These are phyloP conservation scores for Desoria tigrina DNA, from an alignment of 2,888 invertebrate species.

Conservation along the genomic window DNA sequence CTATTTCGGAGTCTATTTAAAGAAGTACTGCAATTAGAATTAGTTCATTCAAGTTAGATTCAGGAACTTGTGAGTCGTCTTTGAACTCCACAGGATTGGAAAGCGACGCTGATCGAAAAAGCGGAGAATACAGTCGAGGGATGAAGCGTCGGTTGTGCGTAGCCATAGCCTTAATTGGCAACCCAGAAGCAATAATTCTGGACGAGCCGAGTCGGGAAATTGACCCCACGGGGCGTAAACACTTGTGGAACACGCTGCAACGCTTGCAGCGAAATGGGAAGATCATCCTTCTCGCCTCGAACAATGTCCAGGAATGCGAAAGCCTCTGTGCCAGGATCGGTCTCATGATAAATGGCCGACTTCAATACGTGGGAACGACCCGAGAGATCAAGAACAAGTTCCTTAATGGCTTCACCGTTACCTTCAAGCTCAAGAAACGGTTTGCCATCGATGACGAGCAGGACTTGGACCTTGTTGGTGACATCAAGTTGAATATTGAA, in stretches of 20 bases:
- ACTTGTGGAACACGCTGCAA: constrained; percentile 31
- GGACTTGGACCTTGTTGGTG: constrained; percentile 20
- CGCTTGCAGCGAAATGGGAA: constrained; percentile 22
- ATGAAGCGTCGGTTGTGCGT: constrained; percentile 29
- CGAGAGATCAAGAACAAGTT: constrained; percentile 30
- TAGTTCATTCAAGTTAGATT: too few relatives aligned
- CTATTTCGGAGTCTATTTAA: too few relatives aligned
- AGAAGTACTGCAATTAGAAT: too few relatives aligned
- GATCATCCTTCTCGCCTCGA: constrained; percentile 27
- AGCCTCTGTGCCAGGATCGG: constrained; percentile 33
- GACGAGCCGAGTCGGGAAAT: constrained; percentile 24
- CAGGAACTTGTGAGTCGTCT: too few relatives aligned
- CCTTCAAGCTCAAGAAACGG: constrained; percentile 23
- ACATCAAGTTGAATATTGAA: constrained; percentile 25
- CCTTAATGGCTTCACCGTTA: constrained; percentile 31
- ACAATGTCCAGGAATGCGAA: constrained; percentile 37
- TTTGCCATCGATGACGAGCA: constrained; percentile 10
- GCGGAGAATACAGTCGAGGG: constrained; percentile 26
- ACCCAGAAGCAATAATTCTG: constrained; percentile 11
- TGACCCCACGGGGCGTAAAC: constrained; percentile 24
- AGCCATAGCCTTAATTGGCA: constrained; percentile 30
- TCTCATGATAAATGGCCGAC: constrained; percentile 25
- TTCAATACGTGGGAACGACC: constrained; percentile 28
- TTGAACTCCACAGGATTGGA: constrained; percentile 24
- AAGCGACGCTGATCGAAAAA: constrained; percentile 18